These are phyloP conservation scores for Sarcophilus harrisii DNA, from an alignment of 2,797 vertebrate species.

Conservation along the genomic window DNA sequence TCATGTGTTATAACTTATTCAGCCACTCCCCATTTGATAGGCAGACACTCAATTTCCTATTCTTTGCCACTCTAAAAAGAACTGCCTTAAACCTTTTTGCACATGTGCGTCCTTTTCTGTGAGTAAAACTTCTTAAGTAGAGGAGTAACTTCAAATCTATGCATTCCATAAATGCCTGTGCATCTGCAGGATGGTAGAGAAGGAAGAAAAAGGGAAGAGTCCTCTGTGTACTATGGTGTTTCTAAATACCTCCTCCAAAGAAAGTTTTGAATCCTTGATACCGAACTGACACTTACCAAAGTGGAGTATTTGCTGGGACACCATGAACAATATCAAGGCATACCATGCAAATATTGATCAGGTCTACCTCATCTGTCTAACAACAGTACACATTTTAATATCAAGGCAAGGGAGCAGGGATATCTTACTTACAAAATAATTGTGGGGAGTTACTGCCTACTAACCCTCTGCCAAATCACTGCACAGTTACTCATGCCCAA, in stretches of 20 bases:
- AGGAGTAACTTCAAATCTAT: neutral
- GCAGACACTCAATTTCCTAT: too few species aligned
- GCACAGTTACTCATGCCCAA: constrained; percentile 49
- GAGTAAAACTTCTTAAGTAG: neutral
- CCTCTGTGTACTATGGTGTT: neutral
- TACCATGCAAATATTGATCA: neutral
- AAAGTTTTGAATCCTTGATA: neutral
- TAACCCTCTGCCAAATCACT: neutral
- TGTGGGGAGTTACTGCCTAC: accelerated
- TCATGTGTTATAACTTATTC: too few species aligned
- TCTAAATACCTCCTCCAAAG: neutral
- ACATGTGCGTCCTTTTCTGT: too few species aligned
- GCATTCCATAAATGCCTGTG: neutral
- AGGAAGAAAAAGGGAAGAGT: neutral
- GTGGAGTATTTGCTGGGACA: neutral
- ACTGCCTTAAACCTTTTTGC: too few species aligned
- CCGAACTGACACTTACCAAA: neutral
- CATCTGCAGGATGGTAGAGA: neutral
- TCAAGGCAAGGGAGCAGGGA: neutral
- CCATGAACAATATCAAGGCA: neutral
- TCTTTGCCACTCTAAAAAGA: too few species aligned
- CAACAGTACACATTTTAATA: neutral
- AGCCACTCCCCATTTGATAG: too few species aligned
- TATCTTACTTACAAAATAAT: accelerated
- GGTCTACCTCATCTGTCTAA: accelerated